Evolutionary conservation across 2,888 invertebrate species (phyloP), one percentile per base, ranked within the genome.

Genomic region (Cataglyphis albicans): DNA sequence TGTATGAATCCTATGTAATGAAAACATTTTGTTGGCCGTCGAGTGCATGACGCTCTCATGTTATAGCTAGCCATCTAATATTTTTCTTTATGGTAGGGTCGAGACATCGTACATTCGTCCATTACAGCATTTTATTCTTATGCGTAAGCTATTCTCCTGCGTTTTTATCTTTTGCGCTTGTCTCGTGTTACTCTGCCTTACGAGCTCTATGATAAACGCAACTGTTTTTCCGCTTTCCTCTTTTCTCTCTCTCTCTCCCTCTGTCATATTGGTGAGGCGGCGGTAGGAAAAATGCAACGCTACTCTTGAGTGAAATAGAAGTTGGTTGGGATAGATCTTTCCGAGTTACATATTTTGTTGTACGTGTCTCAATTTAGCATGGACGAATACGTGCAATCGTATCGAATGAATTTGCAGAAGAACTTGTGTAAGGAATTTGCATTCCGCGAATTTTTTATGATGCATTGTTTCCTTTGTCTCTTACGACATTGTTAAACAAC

Each of bases 151-250:
- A 81, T 86, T 84, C 85, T 75, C 75, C 65, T 76, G 32, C 55
- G 64, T 61, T 81, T 81, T 57, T 86, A 82, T 78, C 32, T 52
- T 59, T 12, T 63, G 41, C 57, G 32, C 48, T 52, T 21, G 38
- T 65, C 55, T 83, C 65, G 65, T 76, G 55, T 76, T 68, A 70
- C 65, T 82, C 76, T 61, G 80, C 75, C 59, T 57, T 41, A 72
- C 57, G 29, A 59, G 72, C 81, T 80, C 86, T 74, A 86, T 90
- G 88, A 90, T 90, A 88, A 88, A 88, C 87, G 84, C 48, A 85
- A 84, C 87, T 86, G 87, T 88, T 89, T 88, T 86, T 85, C 88
- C 88, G 80, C 82, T 65, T 76, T 81, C 68, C 85, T 80, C 25
- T 44, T 18, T 25, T 29, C 38, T 25, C 35, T 21, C 0, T 21